Evolutionary conservation across 2,113 vertebrate genomes (phyloP).

Genomic region (Oreochromis aureus): DNA sequence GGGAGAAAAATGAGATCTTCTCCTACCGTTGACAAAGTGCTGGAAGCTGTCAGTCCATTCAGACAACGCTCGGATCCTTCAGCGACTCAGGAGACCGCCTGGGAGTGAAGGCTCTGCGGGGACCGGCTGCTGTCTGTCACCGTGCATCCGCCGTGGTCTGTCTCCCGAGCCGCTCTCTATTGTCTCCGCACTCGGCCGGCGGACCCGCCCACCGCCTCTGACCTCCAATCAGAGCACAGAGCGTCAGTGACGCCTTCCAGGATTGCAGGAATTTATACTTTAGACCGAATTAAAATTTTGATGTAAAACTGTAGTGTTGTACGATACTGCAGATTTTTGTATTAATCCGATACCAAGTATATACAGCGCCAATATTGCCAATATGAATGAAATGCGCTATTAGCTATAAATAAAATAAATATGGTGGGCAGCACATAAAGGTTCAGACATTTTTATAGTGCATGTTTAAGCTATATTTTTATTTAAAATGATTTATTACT

Average conservation of each 20-base stretch:
- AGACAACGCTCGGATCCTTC: background rate
- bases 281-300: background rate
- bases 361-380: too few relatives aligned
- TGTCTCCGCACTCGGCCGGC: conserved; percentile 35
- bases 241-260: background rate
- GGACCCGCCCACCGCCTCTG: conserved; percentile 9
- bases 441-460: background rate
- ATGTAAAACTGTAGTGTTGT: background rate
- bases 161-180: conserved; percentile 34
- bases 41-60: conserved; percentile 38
- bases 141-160: background rate
- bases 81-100: background rate
- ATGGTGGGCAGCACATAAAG: background rate
- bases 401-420: background rate
- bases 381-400: background rate
- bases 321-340: background rate
- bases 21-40: conserved; percentile 43
- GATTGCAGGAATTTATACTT: background rate
- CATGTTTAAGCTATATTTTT: background rate
- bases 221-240: conserved; percentile 38
- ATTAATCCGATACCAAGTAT: background rate
- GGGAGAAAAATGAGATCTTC: background rate
- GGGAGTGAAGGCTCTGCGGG: background rate
- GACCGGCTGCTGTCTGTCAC: background rate
- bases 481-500: background rate